Conservation (phyloP, 2,113 vertebrate species). For the Syrrhaptes paradoxus region DNA sequence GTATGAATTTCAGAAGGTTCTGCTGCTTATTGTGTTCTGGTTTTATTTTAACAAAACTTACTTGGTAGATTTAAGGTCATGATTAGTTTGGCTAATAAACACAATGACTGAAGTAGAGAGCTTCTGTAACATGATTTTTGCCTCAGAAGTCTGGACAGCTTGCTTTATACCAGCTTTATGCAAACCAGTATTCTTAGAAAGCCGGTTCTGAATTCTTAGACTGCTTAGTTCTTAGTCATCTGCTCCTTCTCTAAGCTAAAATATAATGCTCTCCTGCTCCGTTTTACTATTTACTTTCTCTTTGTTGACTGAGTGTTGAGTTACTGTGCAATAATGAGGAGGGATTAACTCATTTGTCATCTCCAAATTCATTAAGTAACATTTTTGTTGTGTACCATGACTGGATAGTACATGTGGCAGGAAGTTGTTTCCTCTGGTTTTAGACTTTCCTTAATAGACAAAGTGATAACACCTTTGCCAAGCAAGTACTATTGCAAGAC, state of each 20-base stretch:
- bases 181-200: slow-evolving; percentile 19
- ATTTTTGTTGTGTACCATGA: not conserved
- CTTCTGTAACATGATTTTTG: not conserved
- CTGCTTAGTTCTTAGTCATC: not conserved
- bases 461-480: not conserved
- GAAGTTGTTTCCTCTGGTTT: not conserved
- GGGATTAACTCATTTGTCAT: not conserved
- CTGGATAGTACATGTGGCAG: fast-evolving
- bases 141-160: not conserved
- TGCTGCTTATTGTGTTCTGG: not conserved
- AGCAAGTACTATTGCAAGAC: not conserved
- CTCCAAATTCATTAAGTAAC: not conserved
- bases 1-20: not conserved
- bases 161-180: slow-evolving; percentile 4
- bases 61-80: not conserved
- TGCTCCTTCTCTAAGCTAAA: not conserved
- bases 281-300: not conserved
- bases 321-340: not conserved
- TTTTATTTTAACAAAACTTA: not conserved
- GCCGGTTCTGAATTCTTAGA: not conserved
- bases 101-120: not conserved
- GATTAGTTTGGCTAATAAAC: slow-evolving; percentile 19
- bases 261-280: not conserved
- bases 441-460: not conserved
- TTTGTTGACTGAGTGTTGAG: not conserved